Percentiles rank a stretch among this genome's conserved stretches.
Conservation (phyloP, 2,113 vertebrate species). For the Colossoma macropomum region DNA sequence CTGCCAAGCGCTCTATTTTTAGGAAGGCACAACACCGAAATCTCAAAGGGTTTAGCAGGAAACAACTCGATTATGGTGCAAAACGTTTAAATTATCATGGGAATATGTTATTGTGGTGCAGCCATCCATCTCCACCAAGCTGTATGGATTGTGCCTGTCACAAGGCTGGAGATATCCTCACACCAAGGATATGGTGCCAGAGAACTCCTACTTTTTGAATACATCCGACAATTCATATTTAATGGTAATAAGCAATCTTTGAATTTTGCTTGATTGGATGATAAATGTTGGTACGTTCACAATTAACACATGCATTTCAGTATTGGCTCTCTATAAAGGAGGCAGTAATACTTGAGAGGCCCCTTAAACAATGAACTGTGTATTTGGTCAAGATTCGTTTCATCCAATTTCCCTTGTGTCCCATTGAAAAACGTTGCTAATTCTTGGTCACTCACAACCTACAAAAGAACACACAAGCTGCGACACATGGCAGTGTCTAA, state of each 20-base stretch:
- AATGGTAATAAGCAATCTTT: neutral
- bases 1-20: neutral
- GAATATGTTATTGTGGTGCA: neutral
- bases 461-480: neutral
- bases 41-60: neutral
- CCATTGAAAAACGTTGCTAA: neutral
- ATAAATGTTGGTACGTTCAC: neutral
- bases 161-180: neutral
- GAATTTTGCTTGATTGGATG: neutral
- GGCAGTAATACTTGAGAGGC: conserved; percentile 27
- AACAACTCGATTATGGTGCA: neutral
- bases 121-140: neutral
- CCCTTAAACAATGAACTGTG: conserved; percentile 45
- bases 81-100: conserved; percentile 6
- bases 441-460: neutral
- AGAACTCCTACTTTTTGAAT: neutral
- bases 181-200: neutral
- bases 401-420: too few relatives aligned
- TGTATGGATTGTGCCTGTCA: neutral
- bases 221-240: neutral
- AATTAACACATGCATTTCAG: conserved; percentile 38
- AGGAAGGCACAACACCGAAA: neutral
- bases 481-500: neutral
- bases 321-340: conserved; percentile 37
- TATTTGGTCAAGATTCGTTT: too few relatives aligned